phyloP scores from a whole-genome alignment of 2,888 invertebrate genomes.

The Ennomos erosarius region DNA sequence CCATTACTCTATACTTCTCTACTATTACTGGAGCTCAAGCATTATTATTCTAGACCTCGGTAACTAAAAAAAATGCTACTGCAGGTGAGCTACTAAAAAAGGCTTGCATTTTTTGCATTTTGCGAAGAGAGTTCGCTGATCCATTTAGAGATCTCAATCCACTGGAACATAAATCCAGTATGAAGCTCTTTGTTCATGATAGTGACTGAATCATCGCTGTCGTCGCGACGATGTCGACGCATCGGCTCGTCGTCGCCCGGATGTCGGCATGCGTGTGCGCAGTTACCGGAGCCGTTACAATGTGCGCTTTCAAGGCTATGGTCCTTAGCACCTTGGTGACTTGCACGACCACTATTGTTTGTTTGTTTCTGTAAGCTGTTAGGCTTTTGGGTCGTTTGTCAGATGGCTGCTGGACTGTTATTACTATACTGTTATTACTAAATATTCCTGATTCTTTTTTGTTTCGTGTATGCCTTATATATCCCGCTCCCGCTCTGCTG shows the following conservation, averaged over 20 bases:
- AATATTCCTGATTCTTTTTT: constrained; percentile 4
- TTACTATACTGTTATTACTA: constrained; percentile 1
- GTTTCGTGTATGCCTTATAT: too few species aligned
- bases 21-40: too few species aligned
- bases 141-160: constrained; percentile 18
- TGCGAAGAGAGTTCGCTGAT: constrained; percentile 1
- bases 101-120: background rate
- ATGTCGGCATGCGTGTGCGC: constrained; percentile 29
- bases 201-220: constrained; percentile 45
- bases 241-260: constrained; percentile 29
- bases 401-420: background rate
- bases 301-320: constrained; percentile 36
- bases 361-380: constrained; percentile 17
- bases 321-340: constrained; percentile 28
- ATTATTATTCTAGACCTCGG: too few species aligned
- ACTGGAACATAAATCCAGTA: constrained; percentile 15
- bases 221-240: constrained; percentile 38
- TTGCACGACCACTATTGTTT: constrained; percentile 22
- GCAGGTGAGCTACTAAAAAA: too few species aligned
- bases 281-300: constrained; percentile 32
- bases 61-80: too few species aligned
- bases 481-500: too few species aligned
- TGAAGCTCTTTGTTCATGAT: constrained; percentile 46
- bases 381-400: constrained; percentile 21
- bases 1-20: too few species aligned